Base-by-base conservation (phyloP, 2,113 vertebrate species). In the Hystrix brachyura region DNA sequence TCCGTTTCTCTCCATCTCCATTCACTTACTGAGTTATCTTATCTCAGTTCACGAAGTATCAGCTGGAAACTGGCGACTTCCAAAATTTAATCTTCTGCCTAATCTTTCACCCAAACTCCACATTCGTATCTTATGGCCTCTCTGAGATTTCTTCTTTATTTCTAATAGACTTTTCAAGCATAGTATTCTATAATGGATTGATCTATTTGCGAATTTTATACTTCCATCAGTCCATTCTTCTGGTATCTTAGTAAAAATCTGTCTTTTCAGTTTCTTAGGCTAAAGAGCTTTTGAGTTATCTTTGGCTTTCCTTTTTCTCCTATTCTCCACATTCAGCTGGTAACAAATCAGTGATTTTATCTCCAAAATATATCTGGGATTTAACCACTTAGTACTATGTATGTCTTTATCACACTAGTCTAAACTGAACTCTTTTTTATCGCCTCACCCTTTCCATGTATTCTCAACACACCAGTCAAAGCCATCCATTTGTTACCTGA, bases 201-300 rank as follows among this genome's bases (percentile, higher is more conserved):
- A 27, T 57, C 18, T 74, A 32, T n/a, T 93, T 34, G 60, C 23
- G 11, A 82, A 32, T 17, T 14, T 60, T 60, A n/a, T 6, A 76
- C n/a, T 27, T 67, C 21, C 15, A 53, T 64, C 43, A 74, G 32
- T 27, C 2, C 12, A 48, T 71, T 23, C 8, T 87, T 81, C 53
- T 14, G 89, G 5, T 67, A 59, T 71, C 32, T 83, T 83, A 96
- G 15, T 86, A 81, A 91, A 91, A 91, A 38, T 80, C 23, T 48
- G 13, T 64, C 53, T 84, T 94, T 94, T 32, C 3, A 23, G 27
- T 79, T 81, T 64, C 25, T 83, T 27, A 57, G 62, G 57, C n/a
- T 90, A 38, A 72, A 69, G 32, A 80, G 76, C 9, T 82, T 96
- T 71, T 69, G 29, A 67, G 17, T 91, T 19, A 57, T 74, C 17